phyloP scores from a whole-genome alignment of 2,113 vertebrate species.

The Stercorarius parasiticus region DNA sequence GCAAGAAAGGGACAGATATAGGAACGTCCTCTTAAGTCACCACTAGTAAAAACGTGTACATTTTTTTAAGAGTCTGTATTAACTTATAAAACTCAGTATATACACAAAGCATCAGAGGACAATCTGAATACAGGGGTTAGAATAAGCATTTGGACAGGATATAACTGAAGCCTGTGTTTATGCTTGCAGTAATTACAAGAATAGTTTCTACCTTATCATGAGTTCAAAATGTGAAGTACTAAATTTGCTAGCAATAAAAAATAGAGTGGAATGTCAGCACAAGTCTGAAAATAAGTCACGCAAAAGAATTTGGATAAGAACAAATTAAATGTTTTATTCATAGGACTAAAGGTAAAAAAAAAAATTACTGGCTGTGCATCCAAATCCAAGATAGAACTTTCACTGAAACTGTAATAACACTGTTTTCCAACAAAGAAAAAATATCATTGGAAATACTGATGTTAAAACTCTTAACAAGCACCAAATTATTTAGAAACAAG shows the following conservation, averaged over 20 bases:
- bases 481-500: neutral
- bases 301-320: neutral
- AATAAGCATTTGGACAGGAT: neutral
- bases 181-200: neutral
- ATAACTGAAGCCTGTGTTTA: neutral
- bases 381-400: neutral
- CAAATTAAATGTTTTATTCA: neutral
- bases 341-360: neutral
- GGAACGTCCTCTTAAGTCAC: neutral
- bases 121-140: neutral
- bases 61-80: neutral
- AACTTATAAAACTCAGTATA: neutral
- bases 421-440: neutral
- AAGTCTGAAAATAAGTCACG: neutral
- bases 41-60: neutral
- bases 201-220: neutral
- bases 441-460: neutral
- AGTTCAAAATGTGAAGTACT: constrained; percentile 4
- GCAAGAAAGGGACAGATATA: neutral
- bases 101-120: neutral
- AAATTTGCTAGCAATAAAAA: neutral
- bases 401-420: neutral
- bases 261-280: neutral
- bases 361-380: neutral
- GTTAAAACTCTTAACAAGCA: neutral